Conservation (phyloP, 1,140 invertebrate genomes). For the Zaprionus davidi region DNA sequence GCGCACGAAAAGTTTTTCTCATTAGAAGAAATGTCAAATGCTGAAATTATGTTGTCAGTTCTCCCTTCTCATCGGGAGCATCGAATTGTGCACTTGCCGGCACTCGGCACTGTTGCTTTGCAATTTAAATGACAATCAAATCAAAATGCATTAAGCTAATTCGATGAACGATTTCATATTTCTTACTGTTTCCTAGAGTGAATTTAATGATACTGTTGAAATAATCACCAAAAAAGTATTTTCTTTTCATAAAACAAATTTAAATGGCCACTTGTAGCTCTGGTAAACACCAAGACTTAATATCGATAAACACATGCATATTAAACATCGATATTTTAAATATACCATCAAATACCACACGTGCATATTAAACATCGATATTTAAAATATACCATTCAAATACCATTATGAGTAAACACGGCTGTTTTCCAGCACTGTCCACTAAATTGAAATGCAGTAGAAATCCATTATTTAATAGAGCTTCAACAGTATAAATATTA, state of each 20-base stretch:
- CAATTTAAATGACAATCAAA: slow-evolving; percentile 60
- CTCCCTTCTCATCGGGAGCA: slow-evolving; percentile 49
- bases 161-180: slow-evolving; percentile 3
- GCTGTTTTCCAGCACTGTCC: too few species aligned
- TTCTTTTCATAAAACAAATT: not conserved
- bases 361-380: not conserved
- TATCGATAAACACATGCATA: not conserved
- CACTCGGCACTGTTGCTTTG: slow-evolving; percentile 4
- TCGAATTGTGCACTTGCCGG: slow-evolving; percentile 36
- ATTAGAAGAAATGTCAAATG: slow-evolving; percentile 75
- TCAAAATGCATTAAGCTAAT: slow-evolving; percentile 1
- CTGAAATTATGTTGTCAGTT: slow-evolving; percentile 79
- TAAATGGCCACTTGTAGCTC: not conserved
- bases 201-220: not conserved
- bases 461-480: not conserved
- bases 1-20: slow-evolving; percentile 47
- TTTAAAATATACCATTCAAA: not conserved
- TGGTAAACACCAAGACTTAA: not conserved
- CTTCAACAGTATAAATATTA: not conserved
- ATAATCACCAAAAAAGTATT: not conserved
- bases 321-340: not conserved
- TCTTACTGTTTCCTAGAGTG: not conserved
- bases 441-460: not conserved
- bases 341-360: not conserved
- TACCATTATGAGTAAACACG: too few species aligned